These are phyloP conservation scores for Ciona savignyi DNA, from an alignment of 23 tunicate species.

Conservation along the genomic window DNA sequence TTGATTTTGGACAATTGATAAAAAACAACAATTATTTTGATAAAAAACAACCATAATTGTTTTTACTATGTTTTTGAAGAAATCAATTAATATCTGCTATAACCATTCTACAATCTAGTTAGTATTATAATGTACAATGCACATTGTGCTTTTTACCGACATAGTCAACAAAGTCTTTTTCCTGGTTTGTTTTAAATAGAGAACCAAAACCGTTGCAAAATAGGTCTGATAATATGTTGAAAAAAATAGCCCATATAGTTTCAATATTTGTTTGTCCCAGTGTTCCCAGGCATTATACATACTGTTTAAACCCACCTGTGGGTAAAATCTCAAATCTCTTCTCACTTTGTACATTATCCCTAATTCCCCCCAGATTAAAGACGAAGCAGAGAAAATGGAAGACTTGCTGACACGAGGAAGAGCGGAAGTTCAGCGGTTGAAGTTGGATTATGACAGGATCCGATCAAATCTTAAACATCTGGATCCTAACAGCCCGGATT, in stretches of 20 bases:
- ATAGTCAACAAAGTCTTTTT: too few relatives aligned
- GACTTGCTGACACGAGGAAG: conserved; percentile 29
- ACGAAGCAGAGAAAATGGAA: conserved; percentile 59
- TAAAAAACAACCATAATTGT: not conserved
- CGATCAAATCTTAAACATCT: conserved; percentile 32
- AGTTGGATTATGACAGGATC: conserved; percentile 47
- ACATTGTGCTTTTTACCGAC: too few relatives aligned
- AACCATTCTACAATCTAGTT: too few relatives aligned
- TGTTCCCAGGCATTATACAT: not conserved
- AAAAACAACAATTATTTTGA: not conserved
- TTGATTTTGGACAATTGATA: not conserved
- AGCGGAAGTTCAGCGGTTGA: conserved; percentile 30
- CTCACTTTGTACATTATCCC: not conserved
- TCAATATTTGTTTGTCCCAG: not conserved
- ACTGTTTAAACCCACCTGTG: too few relatives aligned
- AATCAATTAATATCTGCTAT: not conserved
- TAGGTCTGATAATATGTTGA: too few relatives aligned
- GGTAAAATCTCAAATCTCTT: too few relatives aligned
- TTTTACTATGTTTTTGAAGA: not conserved
- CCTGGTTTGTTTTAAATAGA: too few relatives aligned
- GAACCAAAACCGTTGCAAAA: too few relatives aligned
- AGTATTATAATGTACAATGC: too few relatives aligned
- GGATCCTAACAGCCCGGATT: conserved; percentile 82
- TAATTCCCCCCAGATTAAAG: conserved; percentile 15
- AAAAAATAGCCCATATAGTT: too few relatives aligned